Evolutionary conservation across 1,140 invertebrate species (phyloP).

Genomic region (Platyura marginata): DNA sequence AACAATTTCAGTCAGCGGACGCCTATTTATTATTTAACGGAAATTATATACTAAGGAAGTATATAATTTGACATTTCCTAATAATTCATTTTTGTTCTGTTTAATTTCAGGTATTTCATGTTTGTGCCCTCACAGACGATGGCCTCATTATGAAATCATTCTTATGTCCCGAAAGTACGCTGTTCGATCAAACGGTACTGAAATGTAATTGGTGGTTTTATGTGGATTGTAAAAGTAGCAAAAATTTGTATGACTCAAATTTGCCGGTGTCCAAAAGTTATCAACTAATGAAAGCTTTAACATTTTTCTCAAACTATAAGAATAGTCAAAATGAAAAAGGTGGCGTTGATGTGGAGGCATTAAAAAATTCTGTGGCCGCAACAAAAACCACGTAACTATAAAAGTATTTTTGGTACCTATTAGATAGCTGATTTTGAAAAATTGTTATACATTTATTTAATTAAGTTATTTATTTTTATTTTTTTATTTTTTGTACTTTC

Average conservation of each 20-base stretch:
- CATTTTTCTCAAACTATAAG: conserved; percentile 62
- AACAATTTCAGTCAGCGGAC: too few species aligned
- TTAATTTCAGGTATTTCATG: conserved; percentile 61
- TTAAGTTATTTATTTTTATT: too few species aligned
- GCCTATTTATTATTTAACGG: too few species aligned
- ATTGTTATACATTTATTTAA: too few species aligned
- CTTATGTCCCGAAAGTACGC: conserved; percentile 69
- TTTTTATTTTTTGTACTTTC: too few species aligned
- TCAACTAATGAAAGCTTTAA: conserved; percentile 73
- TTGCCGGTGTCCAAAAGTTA: conserved; percentile 81
- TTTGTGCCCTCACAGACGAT: conserved; percentile 74
- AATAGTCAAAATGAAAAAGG: conserved; percentile 3
- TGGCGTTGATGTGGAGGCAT: conserved; percentile 4
- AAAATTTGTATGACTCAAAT: conserved; percentile 65
- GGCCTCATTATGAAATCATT: conserved; percentile 78
- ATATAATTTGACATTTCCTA: too few species aligned
- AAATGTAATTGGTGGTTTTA: conserved; percentile 89
- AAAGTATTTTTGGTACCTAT: too few species aligned
- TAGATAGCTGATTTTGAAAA: too few species aligned
- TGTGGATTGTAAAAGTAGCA: conserved; percentile 67
- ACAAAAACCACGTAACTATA: background rate
- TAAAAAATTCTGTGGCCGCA: conserved; percentile 3
- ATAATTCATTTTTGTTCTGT: background rate
- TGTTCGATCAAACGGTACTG: conserved; percentile 74
- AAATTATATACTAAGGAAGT: too few species aligned